Evolutionary conservation across 35 echinoderm and acorn worm genomes (phyloP).

Genomic region (Amphiura filiformis): DNA sequence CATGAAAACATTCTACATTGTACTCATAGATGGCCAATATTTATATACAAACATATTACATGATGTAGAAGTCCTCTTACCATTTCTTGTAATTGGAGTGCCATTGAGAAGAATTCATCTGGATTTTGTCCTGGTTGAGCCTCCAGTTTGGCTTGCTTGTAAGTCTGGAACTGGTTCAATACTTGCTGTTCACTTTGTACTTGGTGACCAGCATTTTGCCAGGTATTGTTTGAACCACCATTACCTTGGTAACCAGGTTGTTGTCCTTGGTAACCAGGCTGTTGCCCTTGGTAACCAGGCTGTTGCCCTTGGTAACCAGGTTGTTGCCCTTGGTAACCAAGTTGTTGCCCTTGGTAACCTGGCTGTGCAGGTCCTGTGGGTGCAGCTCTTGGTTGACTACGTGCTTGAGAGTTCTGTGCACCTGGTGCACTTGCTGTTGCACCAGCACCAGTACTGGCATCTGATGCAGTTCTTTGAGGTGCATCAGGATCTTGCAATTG

Average conservation of each 20-base stretch:
- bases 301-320: too few relatives aligned
- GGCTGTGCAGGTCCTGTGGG: neutral
- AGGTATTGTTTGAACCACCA: slow-evolving; percentile 42
- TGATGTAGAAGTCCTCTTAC: slow-evolving; percentile 42
- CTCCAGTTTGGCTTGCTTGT: slow-evolving; percentile 27
- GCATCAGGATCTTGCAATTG: slow-evolving; percentile 69
- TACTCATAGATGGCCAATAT: neutral
- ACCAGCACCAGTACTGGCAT: neutral
- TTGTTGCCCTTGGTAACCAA: too few relatives aligned
- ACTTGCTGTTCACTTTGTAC: slow-evolving; percentile 63
- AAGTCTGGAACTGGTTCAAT: slow-evolving; percentile 33
- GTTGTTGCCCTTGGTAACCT: neutral
- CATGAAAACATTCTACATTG: too few relatives aligned
- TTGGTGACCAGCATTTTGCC: slow-evolving; percentile 55
- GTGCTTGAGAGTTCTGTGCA: slow-evolving; percentile 15
- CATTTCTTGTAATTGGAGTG: slow-evolving; percentile 79
- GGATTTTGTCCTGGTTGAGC: slow-evolving; percentile 61
- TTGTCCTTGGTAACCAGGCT: slow-evolving; percentile 6
- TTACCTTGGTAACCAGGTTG: slow-evolving; percentile 38
- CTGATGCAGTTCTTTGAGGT: slow-evolving; percentile 10
- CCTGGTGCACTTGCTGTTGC: slow-evolving; percentile 1
- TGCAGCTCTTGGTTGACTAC: neutral
- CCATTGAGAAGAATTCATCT: slow-evolving; percentile 81
- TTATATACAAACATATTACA: neutral
- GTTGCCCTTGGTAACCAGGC: too few relatives aligned